Percentiles rank a stretch among this genome's conserved stretches.
phyloP scores from a whole-genome alignment of 2,113 vertebrate species.

The Neomonachus schauinslandi region DNA sequence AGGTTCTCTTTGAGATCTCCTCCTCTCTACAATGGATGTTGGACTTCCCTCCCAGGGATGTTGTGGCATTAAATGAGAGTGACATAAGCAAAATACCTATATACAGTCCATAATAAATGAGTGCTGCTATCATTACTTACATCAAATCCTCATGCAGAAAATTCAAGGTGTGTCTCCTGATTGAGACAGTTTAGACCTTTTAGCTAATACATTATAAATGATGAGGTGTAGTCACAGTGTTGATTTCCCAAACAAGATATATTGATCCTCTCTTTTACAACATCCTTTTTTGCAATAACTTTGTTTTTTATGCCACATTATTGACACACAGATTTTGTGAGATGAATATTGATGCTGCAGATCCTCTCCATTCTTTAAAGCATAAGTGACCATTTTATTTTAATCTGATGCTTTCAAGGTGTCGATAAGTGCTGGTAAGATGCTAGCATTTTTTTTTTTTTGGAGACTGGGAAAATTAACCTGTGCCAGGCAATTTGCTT shows the following conservation, averaged over 20 bases:
- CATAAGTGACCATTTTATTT: conserved; percentile 58
- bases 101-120: not conserved
- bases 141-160: not conserved
- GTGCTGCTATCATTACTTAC: not conserved
- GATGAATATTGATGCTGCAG: conserved; percentile 48
- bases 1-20: not conserved
- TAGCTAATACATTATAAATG: conserved; percentile 61
- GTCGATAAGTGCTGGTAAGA: not conserved
- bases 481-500: not conserved
- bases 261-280: conserved; percentile 49
- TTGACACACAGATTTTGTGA: conserved; percentile 50
- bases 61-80: not conserved
- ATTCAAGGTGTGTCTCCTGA: not conserved
- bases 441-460: conserved; percentile 25
- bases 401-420: conserved; percentile 27
- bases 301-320: conserved; percentile 45
- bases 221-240: conserved; percentile 38
- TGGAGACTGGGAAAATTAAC: not conserved
- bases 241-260: conserved; percentile 54
- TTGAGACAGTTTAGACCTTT: conserved; percentile 44
- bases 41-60: not conserved
- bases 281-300: conserved; percentile 56
- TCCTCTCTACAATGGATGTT: not conserved
- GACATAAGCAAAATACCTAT: not conserved
- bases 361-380: conserved; percentile 41